Evolutionary conservation across 1,140 invertebrate species (phyloP), one percentile per base, ranked within the genome.

Genomic region (Aporrectodea caliginosa): DNA sequence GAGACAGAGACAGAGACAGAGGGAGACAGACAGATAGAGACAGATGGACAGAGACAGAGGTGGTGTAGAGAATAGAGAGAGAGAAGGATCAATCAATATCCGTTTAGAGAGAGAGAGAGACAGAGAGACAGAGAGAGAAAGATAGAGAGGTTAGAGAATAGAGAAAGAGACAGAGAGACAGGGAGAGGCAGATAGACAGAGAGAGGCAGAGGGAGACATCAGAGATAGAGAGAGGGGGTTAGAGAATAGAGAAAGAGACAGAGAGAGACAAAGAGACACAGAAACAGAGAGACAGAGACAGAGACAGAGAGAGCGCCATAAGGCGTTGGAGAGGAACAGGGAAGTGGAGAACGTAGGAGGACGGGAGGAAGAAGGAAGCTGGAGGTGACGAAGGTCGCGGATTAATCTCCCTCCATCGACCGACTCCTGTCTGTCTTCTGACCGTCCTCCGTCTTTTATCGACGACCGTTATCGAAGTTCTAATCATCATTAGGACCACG

Each of bases 51-150:
- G 71, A 33, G 6, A 31, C 6, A 73, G 32, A 73, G 6, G n/a
- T 6, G n/a, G 29, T 6, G 32, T 12, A 12, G n/a, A 73, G n/a
- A n/a, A 31, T 6, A 33, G 6, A 33, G 71, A 73, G 29, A 33
- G 71, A 33, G 29, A n/a, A n/a, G n/a, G n/a, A n/a, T n/a, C n/a
- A n/a, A n/a, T n/a, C n/a, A n/a, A n/a, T n/a, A n/a, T n/a, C n/a
- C n/a, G n/a, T n/a, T n/a, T n/a, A n/a, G n/a, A n/a, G 6, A 33
- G 6, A 73, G 71, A 33, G 71, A 33, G 71, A 73, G 71, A 73
- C 29, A 73, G 6, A 73, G 71, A 73, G 71, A 58, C 43, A 58
- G 6, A 58, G 6, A 58, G 43, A 22, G 43, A 58, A 22, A 58
- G 43, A 58, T 6, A 22, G 43, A 58, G n/a, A n/a, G n/a, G n/a